A percentile compares a stretch with the other conserved stretches of the same genome.
phyloP scores from a whole-genome alignment of 2,797 vertebrate species.

The Merluccius polli region DNA sequence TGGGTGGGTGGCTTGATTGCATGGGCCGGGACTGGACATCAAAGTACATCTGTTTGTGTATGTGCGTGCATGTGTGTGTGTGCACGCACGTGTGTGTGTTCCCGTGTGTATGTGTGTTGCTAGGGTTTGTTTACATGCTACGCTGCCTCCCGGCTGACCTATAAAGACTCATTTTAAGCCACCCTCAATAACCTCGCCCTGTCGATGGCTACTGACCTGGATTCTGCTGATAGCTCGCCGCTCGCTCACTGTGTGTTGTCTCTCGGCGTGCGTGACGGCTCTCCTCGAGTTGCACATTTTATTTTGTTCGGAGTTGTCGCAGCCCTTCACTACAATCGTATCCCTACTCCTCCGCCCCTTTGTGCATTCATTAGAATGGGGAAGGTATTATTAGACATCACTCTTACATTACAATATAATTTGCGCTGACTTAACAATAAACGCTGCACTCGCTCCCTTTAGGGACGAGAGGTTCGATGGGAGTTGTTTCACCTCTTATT shows the following conservation, averaged over 20 bases:
- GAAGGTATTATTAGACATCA: background rate
- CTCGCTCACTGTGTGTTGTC: background rate
- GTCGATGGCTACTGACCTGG: slow-evolving; percentile 40
- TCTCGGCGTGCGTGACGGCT: background rate
- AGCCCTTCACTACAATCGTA: background rate
- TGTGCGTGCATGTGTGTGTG: slow-evolving; percentile 6
- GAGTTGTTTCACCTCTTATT: background rate
- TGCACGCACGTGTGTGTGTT: slow-evolving; percentile 11
- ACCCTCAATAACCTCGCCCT: slow-evolving; percentile 42
- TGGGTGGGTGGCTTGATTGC: background rate
- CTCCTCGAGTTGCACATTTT: background rate
- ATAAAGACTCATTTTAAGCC: slow-evolving; percentile 56
- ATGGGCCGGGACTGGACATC: background rate
- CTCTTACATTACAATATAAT: background rate
- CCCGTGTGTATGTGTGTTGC: slow-evolving; percentile 42
- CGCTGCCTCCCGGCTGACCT: slow-evolving; percentile 27
- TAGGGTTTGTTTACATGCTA: slow-evolving; percentile 37
- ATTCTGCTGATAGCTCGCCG: slow-evolving; percentile 21
- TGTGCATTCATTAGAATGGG: no score
- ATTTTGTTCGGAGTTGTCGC: background rate
- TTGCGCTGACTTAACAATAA: background rate
- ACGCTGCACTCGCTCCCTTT: background rate
- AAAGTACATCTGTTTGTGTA: background rate
- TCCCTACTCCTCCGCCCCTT: no score
- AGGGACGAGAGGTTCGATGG: background rate